Base-by-base conservation (phyloP, 2,113 vertebrate genomes). In the Nansenia antarctica region DNA sequence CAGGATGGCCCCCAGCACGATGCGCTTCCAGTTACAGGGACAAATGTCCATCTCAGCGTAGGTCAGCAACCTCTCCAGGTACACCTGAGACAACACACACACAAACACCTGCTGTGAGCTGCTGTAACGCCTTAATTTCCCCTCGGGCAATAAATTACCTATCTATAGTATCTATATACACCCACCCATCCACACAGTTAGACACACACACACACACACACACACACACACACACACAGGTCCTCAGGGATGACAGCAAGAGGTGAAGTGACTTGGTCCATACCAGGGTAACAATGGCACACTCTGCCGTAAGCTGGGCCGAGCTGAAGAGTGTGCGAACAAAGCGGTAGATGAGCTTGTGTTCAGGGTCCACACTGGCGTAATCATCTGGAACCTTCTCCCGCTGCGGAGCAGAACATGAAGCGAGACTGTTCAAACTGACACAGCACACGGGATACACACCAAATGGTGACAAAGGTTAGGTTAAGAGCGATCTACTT, bases 271-370 rank as follows among this genome's bases (percentile, higher is more conserved):
- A 4, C 15, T 59, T 14, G 6, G 11, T 0, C 83, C 94, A 92
- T 74, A 98, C 97, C 95, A 99, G 91, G 62, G 98, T 99, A 82
- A 99, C 97, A 77, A 99, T 96, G 91, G 98, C 98, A 81, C 98
- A 99, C 92, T 99, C 98, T 7, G 97, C 97, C 0, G 96, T 99
- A 86, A 99, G 94, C 88, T 99, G 98, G 47, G 98, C 98, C 55
- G 95, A 89, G 95, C 95, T 98, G 92, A 99, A 99, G 57, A 99
- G 92, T 0, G 96, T 99, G 39, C 98, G 93, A 58, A 99, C 96
- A 63, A 99, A 99, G 75, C 97, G 95, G 88, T 99, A 98, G 83
- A 99, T 98, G 84, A 98, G 96, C 80, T 98, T 99, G 91, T 99
- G 96, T 83, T 99, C 98, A 0, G 98, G 98, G 87, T 98, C 95